Evolutionary conservation across 2,797 vertebrate species (phyloP), one percentile per base, ranked within the genome.

Genomic region (Odontamblyopus rebecca): DNA sequence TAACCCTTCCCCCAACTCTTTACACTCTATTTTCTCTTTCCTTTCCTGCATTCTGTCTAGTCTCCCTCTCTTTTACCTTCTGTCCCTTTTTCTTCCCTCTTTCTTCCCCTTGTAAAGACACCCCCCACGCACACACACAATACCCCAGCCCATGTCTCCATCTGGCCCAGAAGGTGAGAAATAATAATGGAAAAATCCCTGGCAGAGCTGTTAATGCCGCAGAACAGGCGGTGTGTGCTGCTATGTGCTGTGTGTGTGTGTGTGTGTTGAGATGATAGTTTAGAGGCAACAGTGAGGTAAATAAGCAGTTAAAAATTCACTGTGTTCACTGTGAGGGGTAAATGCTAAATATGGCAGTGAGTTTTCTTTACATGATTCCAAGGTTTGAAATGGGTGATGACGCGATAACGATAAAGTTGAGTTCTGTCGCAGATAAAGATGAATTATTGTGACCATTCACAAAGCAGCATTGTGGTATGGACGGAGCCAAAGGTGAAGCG

Each of bases 161-260:
- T 38, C 35, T 38, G 35, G 35, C 35, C 35, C 35, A 38, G 35
- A 85, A 78, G 59, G 71, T 69, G 82, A 75, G 82, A 66, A 80
- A 84, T 82, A 88, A 86, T 81, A 82, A 80, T 68, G 41, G 16
- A 69, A 81, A 83, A 44, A 82, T 81, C 81, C 71, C 72, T 68
- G 8, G n/a, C 69, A 73, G 81, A 54, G 56, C 48, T 51, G 2
- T 68, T 82, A 79, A 82, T 76, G 71, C 78, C 68, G 35, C 75
- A 63, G 54, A 78, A 83, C 68, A 74, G 59, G 48, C 18, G 67
- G 30, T 9, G 30, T 12, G 68, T 76, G 77, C 75, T 64, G 0
- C 64, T 27, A 29, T 26, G 74, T 35, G 64, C 51, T 65, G 71
- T 61, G 48, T 19, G 53, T 65, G 50, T 67, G 48, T 61, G 77